A percentile compares a stretch with the other conserved stretches of the same genome.
Evolutionary conservation across 2,113 vertebrate species (phyloP).

Genomic region (Corapipo altera): DNA sequence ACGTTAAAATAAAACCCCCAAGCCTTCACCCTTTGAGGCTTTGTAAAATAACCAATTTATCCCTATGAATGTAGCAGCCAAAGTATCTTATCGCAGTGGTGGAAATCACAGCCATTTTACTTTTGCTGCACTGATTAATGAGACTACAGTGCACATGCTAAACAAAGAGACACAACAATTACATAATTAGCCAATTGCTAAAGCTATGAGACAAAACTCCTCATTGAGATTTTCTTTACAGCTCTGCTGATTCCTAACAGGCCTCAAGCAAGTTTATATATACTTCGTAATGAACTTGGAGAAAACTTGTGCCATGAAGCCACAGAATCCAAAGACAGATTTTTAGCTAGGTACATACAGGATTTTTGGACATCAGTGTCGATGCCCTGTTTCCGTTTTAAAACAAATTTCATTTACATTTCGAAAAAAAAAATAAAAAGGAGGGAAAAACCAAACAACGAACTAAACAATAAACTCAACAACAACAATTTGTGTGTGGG

Average conservation of each 20-base stretch:
- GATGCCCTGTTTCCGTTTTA: neutral
- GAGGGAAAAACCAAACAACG: neutral
- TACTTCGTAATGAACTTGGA: neutral
- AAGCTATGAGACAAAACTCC: neutral
- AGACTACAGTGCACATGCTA: neutral
- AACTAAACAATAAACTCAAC: neutral
- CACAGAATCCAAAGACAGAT: neutral
- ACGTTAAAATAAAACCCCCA: neutral
- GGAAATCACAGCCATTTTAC: neutral
- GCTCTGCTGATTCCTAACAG: neutral
- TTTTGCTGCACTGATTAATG: neutral
- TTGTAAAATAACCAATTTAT: slow-evolving; percentile 61
- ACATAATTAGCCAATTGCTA: neutral
- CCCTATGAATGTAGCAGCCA: neutral
- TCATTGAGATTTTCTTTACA: neutral
- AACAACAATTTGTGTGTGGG: neutral
- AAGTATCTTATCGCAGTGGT: neutral
- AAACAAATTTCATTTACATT: neutral
- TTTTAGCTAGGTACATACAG: neutral
- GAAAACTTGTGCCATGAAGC: neutral
- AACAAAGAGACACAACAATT: neutral
- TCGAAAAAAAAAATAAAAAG: neutral
- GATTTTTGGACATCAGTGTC: neutral
- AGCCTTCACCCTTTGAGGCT: slow-evolving; percentile 49
- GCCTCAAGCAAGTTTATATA: neutral